Evolutionary conservation across 2,113 vertebrate genomes (phyloP).

Genomic region (Plotosus lineatus): DNA sequence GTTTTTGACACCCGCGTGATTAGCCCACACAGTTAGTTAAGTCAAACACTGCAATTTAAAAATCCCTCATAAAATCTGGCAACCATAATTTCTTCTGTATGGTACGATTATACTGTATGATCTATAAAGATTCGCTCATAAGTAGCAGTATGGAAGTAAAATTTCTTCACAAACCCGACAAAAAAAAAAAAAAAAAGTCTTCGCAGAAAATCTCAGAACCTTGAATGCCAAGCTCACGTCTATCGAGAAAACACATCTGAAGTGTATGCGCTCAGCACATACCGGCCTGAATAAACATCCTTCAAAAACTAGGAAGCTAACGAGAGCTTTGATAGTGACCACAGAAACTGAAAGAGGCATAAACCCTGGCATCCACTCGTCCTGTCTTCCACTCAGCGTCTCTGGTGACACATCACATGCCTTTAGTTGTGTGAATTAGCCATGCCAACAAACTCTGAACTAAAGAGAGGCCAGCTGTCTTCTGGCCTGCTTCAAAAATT

Average conservation of each 20-base stretch:
- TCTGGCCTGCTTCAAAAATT: conserved; percentile 79
- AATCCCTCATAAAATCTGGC: no score
- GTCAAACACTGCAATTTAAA: background rate
- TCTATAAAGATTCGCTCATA: background rate
- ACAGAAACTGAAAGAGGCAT: conserved; percentile 74
- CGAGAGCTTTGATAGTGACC: conserved; percentile 65
- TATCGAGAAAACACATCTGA: no score
- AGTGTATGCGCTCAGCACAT: background rate
- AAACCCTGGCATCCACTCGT: conserved; percentile 58
- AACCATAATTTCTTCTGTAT: background rate
- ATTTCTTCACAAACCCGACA: background rate
- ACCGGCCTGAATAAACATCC: conserved; percentile 53
- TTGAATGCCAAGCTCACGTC: background rate
- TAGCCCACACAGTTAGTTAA: background rate
- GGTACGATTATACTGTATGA: no score
- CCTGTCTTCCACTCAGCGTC: conserved; percentile 51
- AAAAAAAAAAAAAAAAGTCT: no score
- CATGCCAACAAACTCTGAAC: conserved; percentile 79
- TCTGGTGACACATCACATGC: conserved; percentile 74
- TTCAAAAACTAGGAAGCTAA: conserved; percentile 61
- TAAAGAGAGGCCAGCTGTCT: conserved; percentile 81
- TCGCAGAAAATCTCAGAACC: background rate
- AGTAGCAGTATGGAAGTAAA: background rate
- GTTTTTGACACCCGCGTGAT: conserved; percentile 2
- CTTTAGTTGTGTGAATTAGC: conserved; percentile 74